Percentiles rank a stretch among this genome's conserved stretches.
Evolutionary conservation across 2,797 vertebrate species (phyloP).

Genomic region (Peromyscus melanophrys): DNA sequence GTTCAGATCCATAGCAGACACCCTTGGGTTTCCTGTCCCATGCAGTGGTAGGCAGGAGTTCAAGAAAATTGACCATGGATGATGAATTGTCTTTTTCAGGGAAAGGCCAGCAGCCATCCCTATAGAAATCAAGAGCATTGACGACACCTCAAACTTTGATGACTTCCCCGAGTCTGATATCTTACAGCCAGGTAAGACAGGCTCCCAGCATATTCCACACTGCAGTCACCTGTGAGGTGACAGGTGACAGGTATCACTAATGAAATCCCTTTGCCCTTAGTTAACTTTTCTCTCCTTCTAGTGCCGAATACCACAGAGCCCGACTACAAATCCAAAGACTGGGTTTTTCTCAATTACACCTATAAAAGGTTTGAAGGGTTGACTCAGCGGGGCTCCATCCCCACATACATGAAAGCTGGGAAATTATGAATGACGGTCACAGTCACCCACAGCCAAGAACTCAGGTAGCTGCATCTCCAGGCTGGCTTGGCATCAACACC

Average conservation of each 20-base stretch:
- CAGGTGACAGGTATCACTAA: neutral
- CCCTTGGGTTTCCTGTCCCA: neutral
- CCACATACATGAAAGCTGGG: slow-evolving; percentile 97
- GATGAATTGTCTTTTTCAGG: slow-evolving; percentile 87
- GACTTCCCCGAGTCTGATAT: slow-evolving; percentile 99
- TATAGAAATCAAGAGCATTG: slow-evolving; percentile 98
- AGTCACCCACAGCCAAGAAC: slow-evolving; percentile 70
- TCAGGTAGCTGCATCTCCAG: slow-evolving; percentile 90
- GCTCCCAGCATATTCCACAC: neutral
- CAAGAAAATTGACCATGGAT: slow-evolving; percentile 12
- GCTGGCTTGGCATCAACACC: slow-evolving; percentile 84
- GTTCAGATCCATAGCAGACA: slow-evolving; percentile 6
- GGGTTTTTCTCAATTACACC: slow-evolving; percentile 99
- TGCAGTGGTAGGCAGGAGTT: slow-evolving; percentile 11
- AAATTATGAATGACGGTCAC: slow-evolving; percentile 92
- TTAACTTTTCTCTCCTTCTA: slow-evolving; percentile 82
- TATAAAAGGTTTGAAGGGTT: slow-evolving; percentile 99
- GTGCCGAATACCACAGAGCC: slow-evolving; percentile 96
- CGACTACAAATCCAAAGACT: slow-evolving; percentile 99
- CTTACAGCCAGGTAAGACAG: slow-evolving; percentile 95
- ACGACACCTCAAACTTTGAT: slow-evolving; percentile 98
- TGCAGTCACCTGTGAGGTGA: neutral
- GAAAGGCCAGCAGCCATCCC: slow-evolving; percentile 98
- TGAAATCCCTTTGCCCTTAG: slow-evolving; percentile 16
- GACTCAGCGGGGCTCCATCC: slow-evolving; percentile 98